These are phyloP conservation scores for Oncorhynchus keta DNA, from an alignment of 2,113 vertebrate species.

Conservation along the genomic window DNA sequence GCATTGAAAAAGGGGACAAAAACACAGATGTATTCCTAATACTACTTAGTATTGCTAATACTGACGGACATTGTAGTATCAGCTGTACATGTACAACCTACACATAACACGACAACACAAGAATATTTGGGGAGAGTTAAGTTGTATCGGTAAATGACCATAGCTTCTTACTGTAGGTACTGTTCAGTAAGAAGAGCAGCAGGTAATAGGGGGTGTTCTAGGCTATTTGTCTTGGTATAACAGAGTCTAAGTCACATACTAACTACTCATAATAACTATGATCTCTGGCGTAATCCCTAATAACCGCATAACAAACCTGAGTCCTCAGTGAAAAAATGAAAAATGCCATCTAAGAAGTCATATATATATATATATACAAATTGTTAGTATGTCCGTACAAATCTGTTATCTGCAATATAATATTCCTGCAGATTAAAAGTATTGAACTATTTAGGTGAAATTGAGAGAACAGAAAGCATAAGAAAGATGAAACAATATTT, in stretches of 20 bases:
- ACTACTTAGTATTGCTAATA: background rate
- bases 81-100: background rate
- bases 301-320: constrained; percentile 69
- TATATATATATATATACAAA: background rate
- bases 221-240: constrained; percentile 30
- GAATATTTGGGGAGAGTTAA: background rate
- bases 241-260: constrained; percentile 24
- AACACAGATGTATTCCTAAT: background rate
- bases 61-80: background rate
- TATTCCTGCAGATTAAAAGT: background rate
- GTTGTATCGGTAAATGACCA: background rate
- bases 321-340: constrained; percentile 65
- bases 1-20: background rate
- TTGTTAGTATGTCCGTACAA: background rate
- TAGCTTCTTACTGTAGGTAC: background rate
- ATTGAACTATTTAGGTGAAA: background rate
- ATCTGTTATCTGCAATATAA: background rate
- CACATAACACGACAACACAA: background rate
- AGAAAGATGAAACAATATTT: constrained; percentile 4
- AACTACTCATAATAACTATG: constrained; percentile 37
- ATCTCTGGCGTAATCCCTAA: constrained; percentile 6
- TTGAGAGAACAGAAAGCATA: background rate
- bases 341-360: constrained; percentile 58
- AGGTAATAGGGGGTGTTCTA: constrained; percentile 7
- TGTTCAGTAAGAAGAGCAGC: constrained; percentile 39